Base-by-base conservation (phyloP, 1,140 invertebrate species). In the Wasmannia auropunctata region DNA sequence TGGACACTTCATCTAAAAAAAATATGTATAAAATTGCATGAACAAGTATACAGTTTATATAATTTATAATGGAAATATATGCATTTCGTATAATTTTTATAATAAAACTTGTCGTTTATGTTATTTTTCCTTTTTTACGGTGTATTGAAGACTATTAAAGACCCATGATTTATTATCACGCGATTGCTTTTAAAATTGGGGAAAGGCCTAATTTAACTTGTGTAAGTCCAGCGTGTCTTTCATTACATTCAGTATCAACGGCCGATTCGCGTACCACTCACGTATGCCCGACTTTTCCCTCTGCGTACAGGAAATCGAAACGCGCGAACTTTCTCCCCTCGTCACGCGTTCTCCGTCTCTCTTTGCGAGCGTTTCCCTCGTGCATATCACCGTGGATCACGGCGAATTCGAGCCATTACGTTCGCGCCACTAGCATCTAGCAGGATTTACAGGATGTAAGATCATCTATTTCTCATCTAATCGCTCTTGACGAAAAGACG, bases 301-400 rank as follows among this genome's bases (percentile, higher is more conserved):
- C 51, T 69, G 37, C 37, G 22, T 51, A 72, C 37, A 31, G 51
- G 10, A 83, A 83, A 83, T 74, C 37, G 79, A 83, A 70, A 72
- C 37, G 67, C 37, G 81, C 54, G 25, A 89, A 89, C 87, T 89
- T 89, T 89, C 84, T 85, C 83, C 67, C 76, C 74, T 72, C 54
- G 37, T 72, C 49, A 72, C 25, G 25, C 65, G 25, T 74, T 83
- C 56, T 56, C n/a, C 11, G 2, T 19, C 31, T 72, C 25, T 31
- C 54, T 28, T 46, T 43, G 34, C n/a, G 31, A 65, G 43, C 37
- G 1, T 70, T 43, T 72, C 40, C 14, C 51, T 28, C 65, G 3
- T 43, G 31, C 22, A 40, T 34, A 49, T 81, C 65, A 83, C 79
- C 22, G n/a, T 31, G 37, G 14, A 46, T 83, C 79, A 54, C 37